Conservation (phyloP, 2,113 vertebrate genomes). For the Leptocoma aspasia region DNA sequence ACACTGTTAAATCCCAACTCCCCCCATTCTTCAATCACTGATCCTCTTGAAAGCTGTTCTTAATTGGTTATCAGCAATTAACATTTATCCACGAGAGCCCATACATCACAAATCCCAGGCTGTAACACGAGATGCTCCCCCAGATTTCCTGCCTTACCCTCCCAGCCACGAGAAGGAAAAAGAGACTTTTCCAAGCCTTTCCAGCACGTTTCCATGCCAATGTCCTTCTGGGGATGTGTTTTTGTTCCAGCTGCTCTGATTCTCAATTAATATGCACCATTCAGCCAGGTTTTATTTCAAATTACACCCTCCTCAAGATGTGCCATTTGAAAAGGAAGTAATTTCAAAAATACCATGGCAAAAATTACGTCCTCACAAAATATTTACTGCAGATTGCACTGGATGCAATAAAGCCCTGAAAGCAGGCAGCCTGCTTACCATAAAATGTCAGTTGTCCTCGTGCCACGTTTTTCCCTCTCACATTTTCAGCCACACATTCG, state of each 20-base stretch:
- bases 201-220: neutral
- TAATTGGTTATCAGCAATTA: neutral
- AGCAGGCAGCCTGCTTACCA: constrained; percentile 74
- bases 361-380: neutral
- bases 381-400: neutral
- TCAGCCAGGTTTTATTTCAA: neutral
- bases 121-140: neutral
- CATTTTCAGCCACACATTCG: constrained; percentile 93
- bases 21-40: neutral
- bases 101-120: neutral
- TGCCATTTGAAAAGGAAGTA: neutral
- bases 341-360: neutral
- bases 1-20: neutral
- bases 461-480: constrained; percentile 88
- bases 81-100: neutral
- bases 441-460: constrained; percentile 93
- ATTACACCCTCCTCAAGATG: neutral
- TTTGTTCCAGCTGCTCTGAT: constrained; percentile 3
- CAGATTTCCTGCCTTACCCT: neutral
- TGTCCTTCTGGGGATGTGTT: neutral
- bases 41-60: neutral
- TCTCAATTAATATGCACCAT: neutral
- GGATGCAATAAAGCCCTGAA: neutral
- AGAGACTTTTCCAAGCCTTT: neutral
- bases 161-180: neutral